Base-by-base conservation (phyloP, 2,113 vertebrate species). In the Sturnira hondurensis region DNA sequence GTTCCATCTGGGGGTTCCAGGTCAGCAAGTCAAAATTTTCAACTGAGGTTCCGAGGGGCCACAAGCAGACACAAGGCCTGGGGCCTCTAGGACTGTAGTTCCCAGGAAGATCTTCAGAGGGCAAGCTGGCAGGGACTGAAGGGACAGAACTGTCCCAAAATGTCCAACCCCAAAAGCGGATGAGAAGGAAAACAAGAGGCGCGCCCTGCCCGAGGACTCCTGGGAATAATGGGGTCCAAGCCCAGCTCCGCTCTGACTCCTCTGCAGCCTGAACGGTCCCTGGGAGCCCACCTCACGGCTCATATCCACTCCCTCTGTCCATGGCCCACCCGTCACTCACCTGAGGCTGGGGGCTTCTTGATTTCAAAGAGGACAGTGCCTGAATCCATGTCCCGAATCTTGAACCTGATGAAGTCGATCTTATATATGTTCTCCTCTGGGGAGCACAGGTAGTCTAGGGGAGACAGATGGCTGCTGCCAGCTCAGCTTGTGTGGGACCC, bases 311-410 rank as follows among this genome's bases (percentile, higher is more conserved):
- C 65, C 22, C 68, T 58, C 84, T 52, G 31, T 28, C 28, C 14
- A 31, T 7, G 28, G 52, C 31, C 41, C 31, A 84, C 10, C 52
- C n/a, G 10, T 7, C n/a, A 31, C 98, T 98, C 97, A 99, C 99
- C 99, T 94, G 99, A 98, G 77, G 98, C 98, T 41, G 99, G 99
- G 38, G 99, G 99, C 95, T 99, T 99, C 83, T 99, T 99, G 97
- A 99, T 99, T 98, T 99, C 99, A 98, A 99, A 99, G 86, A 99
- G 99, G 80, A 99, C 99, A 0, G 99, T 99, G 93, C 99, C 99
- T 8, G 99, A 99, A 97, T 99, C 99, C 99, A 99, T 99, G 98
- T 99, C 99, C 10, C 99, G 99, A 98, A 99, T 99, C 98, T 99
- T 99, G 97, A 99, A 99, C 97, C 99, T 98, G 95, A 99, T 99